A percentile compares a stretch with the other conserved stretches of the same genome.
phyloP scores from a whole-genome alignment of 2,113 vertebrate species.

The Oostethus manadensis region DNA sequence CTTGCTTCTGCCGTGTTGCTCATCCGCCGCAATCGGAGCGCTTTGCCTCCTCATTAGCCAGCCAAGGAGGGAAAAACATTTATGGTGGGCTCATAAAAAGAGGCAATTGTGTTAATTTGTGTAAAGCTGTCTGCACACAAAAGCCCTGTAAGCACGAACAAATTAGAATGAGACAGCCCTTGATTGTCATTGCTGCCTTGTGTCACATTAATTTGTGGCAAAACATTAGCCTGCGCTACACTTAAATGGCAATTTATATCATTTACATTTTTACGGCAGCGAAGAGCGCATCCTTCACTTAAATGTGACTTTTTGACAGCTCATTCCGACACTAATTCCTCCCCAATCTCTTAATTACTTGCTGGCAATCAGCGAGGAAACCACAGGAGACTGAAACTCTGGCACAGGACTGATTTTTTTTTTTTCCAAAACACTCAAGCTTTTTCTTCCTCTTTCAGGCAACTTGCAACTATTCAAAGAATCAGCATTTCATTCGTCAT shows the following conservation, averaged over 20 bases:
- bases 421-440: slow-evolving; percentile 2
- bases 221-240: slow-evolving; percentile 94
- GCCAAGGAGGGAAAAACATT: slow-evolving; percentile 74
- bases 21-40: slow-evolving; percentile 41
- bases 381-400: slow-evolving; percentile 18
- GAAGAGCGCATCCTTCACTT: slow-evolving; percentile 90
- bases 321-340: slow-evolving; percentile 96
- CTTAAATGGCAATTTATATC: slow-evolving; percentile 99
- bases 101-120: slow-evolving; percentile 98
- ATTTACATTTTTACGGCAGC: slow-evolving; percentile 97
- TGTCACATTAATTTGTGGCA: slow-evolving; percentile 99
- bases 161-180: slow-evolving; percentile 94
- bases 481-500: background rate
- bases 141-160: slow-evolving; percentile 94
- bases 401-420: slow-evolving; percentile 5
- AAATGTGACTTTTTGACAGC: slow-evolving; percentile 99
- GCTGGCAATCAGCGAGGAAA: slow-evolving; percentile 82
- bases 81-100: slow-evolving; percentile 91
- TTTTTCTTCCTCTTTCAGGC: background rate
- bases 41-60: slow-evolving; percentile 84
- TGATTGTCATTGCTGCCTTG: slow-evolving; percentile 98
- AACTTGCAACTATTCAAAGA: background rate
- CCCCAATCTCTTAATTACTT: slow-evolving; percentile 95
- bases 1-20: slow-evolving; percentile 31
- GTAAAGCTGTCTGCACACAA: slow-evolving; percentile 85